Conservation (phyloP, 2,888 invertebrate genomes). For the Resseliella maxima region DNA sequence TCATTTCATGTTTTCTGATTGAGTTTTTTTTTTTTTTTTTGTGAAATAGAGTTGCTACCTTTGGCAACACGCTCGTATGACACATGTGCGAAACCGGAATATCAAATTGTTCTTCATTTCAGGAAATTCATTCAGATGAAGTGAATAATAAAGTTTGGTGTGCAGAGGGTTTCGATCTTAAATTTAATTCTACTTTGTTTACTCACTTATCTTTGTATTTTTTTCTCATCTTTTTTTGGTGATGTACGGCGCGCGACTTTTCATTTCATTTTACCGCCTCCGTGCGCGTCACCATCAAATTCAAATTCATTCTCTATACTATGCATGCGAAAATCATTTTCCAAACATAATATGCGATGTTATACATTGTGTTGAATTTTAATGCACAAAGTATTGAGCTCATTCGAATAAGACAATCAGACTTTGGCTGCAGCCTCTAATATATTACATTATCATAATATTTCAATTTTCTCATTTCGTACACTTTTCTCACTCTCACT, state of each 20-base stretch:
- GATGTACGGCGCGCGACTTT: slow-evolving; percentile 8
- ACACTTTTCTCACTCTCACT: not conserved
- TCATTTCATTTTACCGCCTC: not conserved
- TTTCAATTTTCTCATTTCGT: slow-evolving; percentile 45
- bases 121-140: not conserved
- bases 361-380: slow-evolving; percentile 48
- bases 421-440: not conserved
- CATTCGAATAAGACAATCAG: not conserved
- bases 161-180: not conserved
- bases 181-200: slow-evolving; percentile 18
- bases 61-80: not conserved
- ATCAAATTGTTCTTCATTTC: slow-evolving; percentile 19
- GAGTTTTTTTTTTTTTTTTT: too few relatives aligned
- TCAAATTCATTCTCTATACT: not conserved
- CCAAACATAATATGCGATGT: not conserved
- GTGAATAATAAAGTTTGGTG: slow-evolving; percentile 27
- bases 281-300: not conserved
- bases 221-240: too few relatives aligned
- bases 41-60: not conserved
- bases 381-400: slow-evolving; percentile 17
- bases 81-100: not conserved
- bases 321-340: not conserved
- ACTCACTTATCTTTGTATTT: slow-evolving; percentile 5
- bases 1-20: not conserved
- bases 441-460: slow-evolving; percentile 43